phyloP scores from a whole-genome alignment of 2,113 vertebrate genomes.

The Entosphenus tridentatus region DNA sequence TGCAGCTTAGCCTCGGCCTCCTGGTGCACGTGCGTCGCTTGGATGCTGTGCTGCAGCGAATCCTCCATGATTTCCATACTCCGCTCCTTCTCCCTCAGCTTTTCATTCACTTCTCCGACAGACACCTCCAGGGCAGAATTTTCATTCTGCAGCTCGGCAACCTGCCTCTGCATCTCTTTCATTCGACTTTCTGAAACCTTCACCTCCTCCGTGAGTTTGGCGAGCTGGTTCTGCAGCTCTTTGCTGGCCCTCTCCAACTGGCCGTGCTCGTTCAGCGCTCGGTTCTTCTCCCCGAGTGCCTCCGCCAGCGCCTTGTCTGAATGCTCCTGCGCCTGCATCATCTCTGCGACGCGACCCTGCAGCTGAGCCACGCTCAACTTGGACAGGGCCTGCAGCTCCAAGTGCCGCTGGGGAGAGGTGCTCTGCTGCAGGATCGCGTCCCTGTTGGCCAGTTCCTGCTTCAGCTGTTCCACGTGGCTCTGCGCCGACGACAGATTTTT shows the following conservation, averaged over 20 bases:
- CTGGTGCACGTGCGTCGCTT: no score
- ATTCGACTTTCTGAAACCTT: background rate
- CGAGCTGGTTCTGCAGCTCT: background rate
- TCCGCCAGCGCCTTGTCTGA: background rate
- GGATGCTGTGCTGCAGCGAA: no score
- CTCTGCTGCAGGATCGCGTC: slow-evolving; percentile 24
- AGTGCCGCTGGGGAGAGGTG: background rate
- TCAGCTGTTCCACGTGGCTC: slow-evolving; percentile 30
- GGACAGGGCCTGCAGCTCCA: background rate
- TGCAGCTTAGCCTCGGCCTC: no score
- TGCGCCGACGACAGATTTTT: slow-evolving; percentile 22
- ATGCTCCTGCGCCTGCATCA: background rate
- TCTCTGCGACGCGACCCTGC: background rate
- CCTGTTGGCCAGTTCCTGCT: slow-evolving; percentile 33
- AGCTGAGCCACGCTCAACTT: background rate
- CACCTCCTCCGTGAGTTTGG: background rate
- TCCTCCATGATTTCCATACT: no score
- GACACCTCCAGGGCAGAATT: no score
- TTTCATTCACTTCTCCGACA: no score
- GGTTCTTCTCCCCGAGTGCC: background rate
- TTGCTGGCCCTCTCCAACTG: background rate
- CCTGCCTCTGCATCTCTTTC: slow-evolving; percentile 4
- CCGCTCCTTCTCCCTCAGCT: no score
- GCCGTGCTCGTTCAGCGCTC: background rate
- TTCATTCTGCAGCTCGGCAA: background rate